phyloP scores from a whole-genome alignment of 2,888 invertebrate genomes.

The Eupithecia inturbata region DNA sequence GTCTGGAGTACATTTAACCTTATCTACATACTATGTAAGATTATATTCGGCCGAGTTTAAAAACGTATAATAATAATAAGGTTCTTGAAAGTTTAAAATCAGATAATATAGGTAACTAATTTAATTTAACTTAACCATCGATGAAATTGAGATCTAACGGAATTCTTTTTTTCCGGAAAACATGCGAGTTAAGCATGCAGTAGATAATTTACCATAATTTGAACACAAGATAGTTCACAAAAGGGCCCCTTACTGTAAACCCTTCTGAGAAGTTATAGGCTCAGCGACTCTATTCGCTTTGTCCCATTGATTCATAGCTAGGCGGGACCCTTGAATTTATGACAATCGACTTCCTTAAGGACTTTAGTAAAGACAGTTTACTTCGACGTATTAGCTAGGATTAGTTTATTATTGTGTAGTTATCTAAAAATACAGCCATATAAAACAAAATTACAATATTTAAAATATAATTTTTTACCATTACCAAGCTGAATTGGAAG shows the following conservation, averaged over 20 bases:
- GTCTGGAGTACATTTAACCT: background rate
- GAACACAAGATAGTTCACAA: slow-evolving; percentile 27
- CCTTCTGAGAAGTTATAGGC: slow-evolving; percentile 41
- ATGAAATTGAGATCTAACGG: background rate
- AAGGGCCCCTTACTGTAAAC: slow-evolving; percentile 30
- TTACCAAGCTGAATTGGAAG: background rate
- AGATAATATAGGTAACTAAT: background rate
- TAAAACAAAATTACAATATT: background rate
- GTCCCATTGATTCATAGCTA: slow-evolving; percentile 64
- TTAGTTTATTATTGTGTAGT: slow-evolving; percentile 19
- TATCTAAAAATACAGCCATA: background rate
- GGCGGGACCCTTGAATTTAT: slow-evolving; percentile 66
- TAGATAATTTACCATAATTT: slow-evolving; percentile 18
- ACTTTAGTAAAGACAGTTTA: slow-evolving; percentile 44
- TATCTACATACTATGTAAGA: too few relatives aligned
- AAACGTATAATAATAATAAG: background rate
- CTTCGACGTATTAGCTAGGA: slow-evolving; percentile 41
- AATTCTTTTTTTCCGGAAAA: background rate
- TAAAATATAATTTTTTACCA: background rate
- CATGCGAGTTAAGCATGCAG: background rate
- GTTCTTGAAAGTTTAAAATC: background rate
- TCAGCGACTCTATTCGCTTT: slow-evolving; percentile 49
- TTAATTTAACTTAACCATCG: background rate
- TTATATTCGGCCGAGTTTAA: background rate
- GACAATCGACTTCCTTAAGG: slow-evolving; percentile 57